Percentiles rank a stretch among this genome's conserved stretches.
These are phyloP conservation scores for Caenorhabditis sp. DNA, from an alignment of 2,888 invertebrate species.

Conservation along the genomic window DNA sequence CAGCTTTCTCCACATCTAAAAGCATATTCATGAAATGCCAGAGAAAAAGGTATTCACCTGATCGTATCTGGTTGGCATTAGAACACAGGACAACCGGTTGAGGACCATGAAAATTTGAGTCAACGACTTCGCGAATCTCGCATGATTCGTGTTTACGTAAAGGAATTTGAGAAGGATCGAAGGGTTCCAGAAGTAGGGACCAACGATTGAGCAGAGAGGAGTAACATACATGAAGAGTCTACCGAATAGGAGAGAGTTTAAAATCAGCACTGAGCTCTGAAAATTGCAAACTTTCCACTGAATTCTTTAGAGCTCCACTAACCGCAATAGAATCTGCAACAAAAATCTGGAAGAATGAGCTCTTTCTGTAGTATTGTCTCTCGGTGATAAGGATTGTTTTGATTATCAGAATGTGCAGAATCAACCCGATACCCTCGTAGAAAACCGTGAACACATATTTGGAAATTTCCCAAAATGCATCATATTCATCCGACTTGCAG, in stretches of 20 bases:
- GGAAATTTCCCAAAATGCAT: conserved; percentile 8
- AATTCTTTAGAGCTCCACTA: not conserved
- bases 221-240: conserved; percentile 39
- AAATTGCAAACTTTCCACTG: not conserved
- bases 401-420: conserved; percentile 12
- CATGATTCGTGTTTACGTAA: not conserved
- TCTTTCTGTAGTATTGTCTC: conserved; percentile 2
- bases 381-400: conserved; percentile 1
- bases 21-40: not conserved
- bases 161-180: conserved; percentile 10
- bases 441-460: conserved; percentile 5
- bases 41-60: not conserved
- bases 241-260: not conserved
- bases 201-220: conserved; percentile 16
- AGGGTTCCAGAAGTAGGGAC: conserved; percentile 31
- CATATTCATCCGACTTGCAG: conserved; percentile 6
- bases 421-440: conserved; percentile 22
- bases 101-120: conserved; percentile 34
- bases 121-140: conserved; percentile 23
- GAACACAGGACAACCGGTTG: conserved; percentile 36
- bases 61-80: conserved; percentile 25
- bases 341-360: conserved; percentile 32
- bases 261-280: conserved; percentile 18
- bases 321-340: conserved; percentile 36
- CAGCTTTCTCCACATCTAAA: not conserved